Evolutionary conservation across 2,888 invertebrate species (phyloP).

Genomic region (Sylvicola fuscatus): DNA sequence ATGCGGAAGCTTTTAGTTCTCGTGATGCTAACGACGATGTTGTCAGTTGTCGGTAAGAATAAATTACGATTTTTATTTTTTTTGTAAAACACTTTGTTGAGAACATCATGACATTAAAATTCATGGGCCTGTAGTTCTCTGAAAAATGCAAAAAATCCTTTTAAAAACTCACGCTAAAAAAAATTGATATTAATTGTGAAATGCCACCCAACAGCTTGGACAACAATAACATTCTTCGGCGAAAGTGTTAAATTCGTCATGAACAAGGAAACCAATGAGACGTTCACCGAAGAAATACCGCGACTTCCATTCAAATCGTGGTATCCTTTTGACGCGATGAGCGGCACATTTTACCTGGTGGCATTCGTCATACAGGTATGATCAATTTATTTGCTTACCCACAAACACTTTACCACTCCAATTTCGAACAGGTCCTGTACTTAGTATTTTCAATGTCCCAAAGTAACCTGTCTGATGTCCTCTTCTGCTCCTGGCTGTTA

Average conservation of each 20-base stretch:
- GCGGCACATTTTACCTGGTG: slow-evolving; percentile 43
- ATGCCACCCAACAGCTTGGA: slow-evolving; percentile 36
- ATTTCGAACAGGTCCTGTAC: slow-evolving; percentile 35
- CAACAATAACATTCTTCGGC: slow-evolving; percentile 59
- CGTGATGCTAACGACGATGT: slow-evolving; percentile 37
- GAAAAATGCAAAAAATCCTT: neutral
- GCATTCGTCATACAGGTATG: slow-evolving; percentile 43
- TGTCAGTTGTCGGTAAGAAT: slow-evolving; percentile 35
- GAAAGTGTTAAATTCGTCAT: slow-evolving; percentile 46
- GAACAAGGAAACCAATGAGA: slow-evolving; percentile 52
- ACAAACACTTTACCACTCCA: slow-evolving; percentile 1
- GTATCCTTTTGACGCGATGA: slow-evolving; percentile 58
- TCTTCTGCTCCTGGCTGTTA: slow-evolving; percentile 70
- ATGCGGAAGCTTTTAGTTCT: slow-evolving; percentile 52
- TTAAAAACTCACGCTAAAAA: neutral
- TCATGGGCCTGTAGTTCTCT: no score
- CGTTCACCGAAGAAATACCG: slow-evolving; percentile 44
- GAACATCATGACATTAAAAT: no score
- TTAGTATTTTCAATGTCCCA: slow-evolving; percentile 40
- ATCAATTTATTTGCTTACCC: neutral
- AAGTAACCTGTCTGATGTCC: slow-evolving; percentile 42
- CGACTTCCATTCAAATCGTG: slow-evolving; percentile 52
- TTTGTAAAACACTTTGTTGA: no score
- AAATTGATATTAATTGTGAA: neutral
- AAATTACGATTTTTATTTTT: no score